Conservation (phyloP, 2,888 invertebrate species). For the Nebria brevicollis region DNA sequence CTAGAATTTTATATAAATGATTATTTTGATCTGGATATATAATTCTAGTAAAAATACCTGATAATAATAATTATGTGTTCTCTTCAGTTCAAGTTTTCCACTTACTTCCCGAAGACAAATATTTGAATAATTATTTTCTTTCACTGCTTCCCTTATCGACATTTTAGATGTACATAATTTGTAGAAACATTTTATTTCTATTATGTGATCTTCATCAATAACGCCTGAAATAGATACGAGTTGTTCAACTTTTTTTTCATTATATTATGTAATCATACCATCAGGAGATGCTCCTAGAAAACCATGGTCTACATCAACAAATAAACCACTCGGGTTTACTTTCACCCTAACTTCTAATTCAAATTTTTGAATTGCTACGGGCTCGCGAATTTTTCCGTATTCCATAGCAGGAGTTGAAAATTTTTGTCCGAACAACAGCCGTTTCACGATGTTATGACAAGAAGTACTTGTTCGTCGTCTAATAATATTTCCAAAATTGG, state of each 20-base stretch:
- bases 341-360: conserved; percentile 21
- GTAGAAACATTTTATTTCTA: conserved; percentile 7
- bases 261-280: conserved; percentile 19
- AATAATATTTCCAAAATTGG: conserved; percentile 46
- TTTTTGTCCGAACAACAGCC: not conserved
- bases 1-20: not conserved
- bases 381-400: conserved; percentile 15
- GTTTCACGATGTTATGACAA: conserved; percentile 36
- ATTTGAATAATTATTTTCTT: conserved; percentile 7
- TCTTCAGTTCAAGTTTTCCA: conserved; percentile 7
- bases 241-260: too few species aligned
- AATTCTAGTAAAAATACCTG: conserved; percentile 9
- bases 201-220: conserved; percentile 9
- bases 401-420: conserved; percentile 12
- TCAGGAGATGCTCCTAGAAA: conserved; percentile 43
- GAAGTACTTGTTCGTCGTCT: conserved; percentile 26
- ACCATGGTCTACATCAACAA: conserved; percentile 25
- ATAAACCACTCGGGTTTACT: conserved; percentile 25
- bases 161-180: conserved; percentile 12
- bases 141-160: not conserved
- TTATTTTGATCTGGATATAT: not conserved
- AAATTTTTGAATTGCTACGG: conserved; percentile 30
- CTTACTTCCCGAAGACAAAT: not conserved
- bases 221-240: conserved; percentile 3
- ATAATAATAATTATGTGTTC: conserved; percentile 19